phyloP scores from a whole-genome alignment of 1,140 invertebrate species.

The Bombus waltoni region DNA sequence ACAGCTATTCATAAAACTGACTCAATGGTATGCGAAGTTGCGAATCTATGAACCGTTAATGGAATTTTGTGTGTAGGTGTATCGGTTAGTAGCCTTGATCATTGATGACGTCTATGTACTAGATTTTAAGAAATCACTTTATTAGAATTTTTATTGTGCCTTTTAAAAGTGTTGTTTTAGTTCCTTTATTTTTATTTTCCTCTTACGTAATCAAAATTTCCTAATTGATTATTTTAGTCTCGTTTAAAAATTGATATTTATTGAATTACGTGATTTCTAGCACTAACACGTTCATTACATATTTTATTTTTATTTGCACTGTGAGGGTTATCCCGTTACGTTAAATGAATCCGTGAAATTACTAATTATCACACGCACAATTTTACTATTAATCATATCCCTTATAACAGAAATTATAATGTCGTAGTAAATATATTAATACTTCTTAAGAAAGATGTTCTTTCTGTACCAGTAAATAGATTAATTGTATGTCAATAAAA shows the following conservation, averaged over 20 bases:
- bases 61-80: neutral
- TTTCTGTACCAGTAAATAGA: neutral
- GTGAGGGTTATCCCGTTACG: constrained; percentile 38
- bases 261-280: neutral
- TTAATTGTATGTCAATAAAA: neutral
- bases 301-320: neutral
- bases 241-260: neutral
- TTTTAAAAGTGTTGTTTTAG: neutral
- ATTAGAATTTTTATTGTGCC: no score
- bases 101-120: neutral
- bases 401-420: neutral
- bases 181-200: no score
- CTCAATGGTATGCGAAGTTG: constrained; percentile 3
- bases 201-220: neutral
- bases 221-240: neutral
- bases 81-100: no score
- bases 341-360: constrained; percentile 8
- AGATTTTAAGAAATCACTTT: neutral
- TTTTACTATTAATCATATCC: neutral
- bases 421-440: neutral
- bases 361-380: neutral
- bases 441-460: neutral
- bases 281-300: neutral
- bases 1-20: constrained; percentile 32
- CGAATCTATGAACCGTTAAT: constrained; percentile 16